phyloP scores from a whole-genome alignment of 2,113 vertebrate species.

The Labeo catla region DNA sequence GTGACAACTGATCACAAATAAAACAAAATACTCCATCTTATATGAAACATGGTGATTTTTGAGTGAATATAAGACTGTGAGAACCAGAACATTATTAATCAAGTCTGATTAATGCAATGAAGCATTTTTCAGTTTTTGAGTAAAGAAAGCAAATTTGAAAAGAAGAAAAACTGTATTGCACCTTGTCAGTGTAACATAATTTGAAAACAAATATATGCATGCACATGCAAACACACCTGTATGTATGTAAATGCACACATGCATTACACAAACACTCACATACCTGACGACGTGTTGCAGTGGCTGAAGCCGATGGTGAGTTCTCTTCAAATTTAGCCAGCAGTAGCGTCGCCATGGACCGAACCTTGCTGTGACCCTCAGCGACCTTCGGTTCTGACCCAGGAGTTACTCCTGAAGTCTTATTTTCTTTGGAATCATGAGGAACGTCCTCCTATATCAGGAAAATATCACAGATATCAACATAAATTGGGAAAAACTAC shows the following conservation, averaged over 20 bases:
- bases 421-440: constrained; percentile 65
- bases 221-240: constrained; percentile 44
- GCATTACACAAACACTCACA: constrained; percentile 2
- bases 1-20: neutral
- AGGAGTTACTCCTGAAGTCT: constrained; percentile 66
- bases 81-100: neutral
- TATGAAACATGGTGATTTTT: neutral
- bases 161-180: neutral
- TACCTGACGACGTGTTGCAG: constrained; percentile 61
- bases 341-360: constrained; percentile 89
- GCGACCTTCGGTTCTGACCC: constrained; percentile 73
- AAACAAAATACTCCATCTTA: neutral
- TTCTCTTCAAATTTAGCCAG: constrained; percentile 89
- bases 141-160: neutral
- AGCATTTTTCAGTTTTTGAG: neutral
- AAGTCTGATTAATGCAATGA: neutral
- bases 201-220: neutral
- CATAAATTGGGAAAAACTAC: neutral
- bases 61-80: neutral
- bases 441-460: constrained; percentile 76
- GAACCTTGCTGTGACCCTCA: constrained; percentile 84
- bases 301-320: constrained; percentile 67
- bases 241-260: neutral
- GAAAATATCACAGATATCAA: neutral
- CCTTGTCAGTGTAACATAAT: neutral